These are phyloP conservation scores for Lasioglossum pauxillum DNA, from an alignment of 2,888 invertebrate species.

Conservation along the genomic window DNA sequence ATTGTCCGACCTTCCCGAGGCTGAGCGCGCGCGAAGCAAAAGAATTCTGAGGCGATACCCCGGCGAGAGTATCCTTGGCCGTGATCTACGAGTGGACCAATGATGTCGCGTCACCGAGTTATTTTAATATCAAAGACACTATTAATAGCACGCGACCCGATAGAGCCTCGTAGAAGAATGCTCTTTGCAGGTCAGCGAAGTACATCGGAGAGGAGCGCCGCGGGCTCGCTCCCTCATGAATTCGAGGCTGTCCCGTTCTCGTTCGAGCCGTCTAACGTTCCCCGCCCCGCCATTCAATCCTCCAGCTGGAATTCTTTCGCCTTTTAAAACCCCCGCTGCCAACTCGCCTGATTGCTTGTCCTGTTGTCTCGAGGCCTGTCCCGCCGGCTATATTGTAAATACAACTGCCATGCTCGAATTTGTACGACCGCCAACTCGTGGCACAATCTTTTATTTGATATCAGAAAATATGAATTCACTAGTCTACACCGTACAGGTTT, in stretches of 20 bases:
- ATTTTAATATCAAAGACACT: conserved; percentile 70
- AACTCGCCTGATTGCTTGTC: neutral
- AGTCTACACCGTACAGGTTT: neutral
- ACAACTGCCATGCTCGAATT: neutral
- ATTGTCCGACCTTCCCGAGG: neutral
- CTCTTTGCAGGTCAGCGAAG: conserved; percentile 47
- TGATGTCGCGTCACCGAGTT: conserved; percentile 57
- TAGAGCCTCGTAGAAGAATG: conserved; percentile 56
- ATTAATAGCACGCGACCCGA: conserved; percentile 64
- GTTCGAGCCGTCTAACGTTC: neutral
- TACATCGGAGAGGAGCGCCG: conserved; percentile 6
- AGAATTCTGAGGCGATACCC: conserved; percentile 27
- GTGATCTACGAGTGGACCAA: conserved; percentile 60
- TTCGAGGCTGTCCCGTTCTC: conserved; percentile 7
- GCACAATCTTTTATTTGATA: neutral
- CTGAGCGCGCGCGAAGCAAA: neutral
- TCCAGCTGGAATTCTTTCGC: neutral
- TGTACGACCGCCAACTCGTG: neutral
- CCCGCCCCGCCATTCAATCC: neutral
- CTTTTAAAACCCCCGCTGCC: neutral
- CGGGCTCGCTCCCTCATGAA: conserved; percentile 3
- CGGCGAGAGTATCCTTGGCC: conserved; percentile 59
- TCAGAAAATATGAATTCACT: too few relatives aligned
- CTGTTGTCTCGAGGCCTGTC: neutral
- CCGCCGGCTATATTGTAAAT: neutral